These are phyloP conservation scores for Synodontis membranacea DNA, from an alignment of 2,113 vertebrate genomes.

Conservation along the genomic window DNA sequence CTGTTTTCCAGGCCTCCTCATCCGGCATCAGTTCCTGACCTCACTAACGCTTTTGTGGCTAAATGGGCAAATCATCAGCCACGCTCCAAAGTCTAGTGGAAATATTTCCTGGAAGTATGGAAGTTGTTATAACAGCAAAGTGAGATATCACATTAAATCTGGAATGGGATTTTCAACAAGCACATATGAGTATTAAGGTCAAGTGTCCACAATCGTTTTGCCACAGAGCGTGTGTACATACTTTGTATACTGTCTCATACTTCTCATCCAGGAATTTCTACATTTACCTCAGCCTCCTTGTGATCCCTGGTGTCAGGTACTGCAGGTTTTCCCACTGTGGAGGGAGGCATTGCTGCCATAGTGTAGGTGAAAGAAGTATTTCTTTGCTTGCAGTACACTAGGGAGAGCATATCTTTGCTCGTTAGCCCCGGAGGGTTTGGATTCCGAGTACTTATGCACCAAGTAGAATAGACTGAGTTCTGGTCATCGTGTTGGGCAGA, in stretches of 20 bases:
- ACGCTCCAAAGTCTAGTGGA: not conserved
- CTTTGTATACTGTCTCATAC: not conserved
- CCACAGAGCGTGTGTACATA: not conserved
- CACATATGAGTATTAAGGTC: not conserved
- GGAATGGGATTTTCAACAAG: not conserved
- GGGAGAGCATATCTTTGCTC: slow-evolving; percentile 88
- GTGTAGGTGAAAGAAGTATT: slow-evolving; percentile 89
- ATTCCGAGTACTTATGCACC: slow-evolving; percentile 88
- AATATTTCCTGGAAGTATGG: not conserved
- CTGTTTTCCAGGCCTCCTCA: not conserved
- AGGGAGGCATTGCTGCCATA: slow-evolving; percentile 75
- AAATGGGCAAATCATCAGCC: not conserved
- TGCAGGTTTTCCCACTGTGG: slow-evolving; percentile 71
- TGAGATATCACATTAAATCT: not conserved
- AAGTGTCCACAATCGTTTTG: not conserved
- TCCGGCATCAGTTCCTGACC: not conserved
- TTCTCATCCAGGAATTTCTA: slow-evolving; percentile 15
- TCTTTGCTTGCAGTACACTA: slow-evolving; percentile 93
- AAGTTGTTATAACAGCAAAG: not conserved
- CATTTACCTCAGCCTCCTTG: slow-evolving; percentile 85
- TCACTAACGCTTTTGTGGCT: not conserved
- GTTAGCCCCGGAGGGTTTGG: slow-evolving; percentile 92
- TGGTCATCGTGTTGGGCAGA: slow-evolving; percentile 79
- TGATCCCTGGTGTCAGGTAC: slow-evolving; percentile 79
- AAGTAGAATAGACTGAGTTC: slow-evolving; percentile 90